Conservation (phyloP, 2,888 invertebrate genomes). For the Anagyrus pseudococci region DNA sequence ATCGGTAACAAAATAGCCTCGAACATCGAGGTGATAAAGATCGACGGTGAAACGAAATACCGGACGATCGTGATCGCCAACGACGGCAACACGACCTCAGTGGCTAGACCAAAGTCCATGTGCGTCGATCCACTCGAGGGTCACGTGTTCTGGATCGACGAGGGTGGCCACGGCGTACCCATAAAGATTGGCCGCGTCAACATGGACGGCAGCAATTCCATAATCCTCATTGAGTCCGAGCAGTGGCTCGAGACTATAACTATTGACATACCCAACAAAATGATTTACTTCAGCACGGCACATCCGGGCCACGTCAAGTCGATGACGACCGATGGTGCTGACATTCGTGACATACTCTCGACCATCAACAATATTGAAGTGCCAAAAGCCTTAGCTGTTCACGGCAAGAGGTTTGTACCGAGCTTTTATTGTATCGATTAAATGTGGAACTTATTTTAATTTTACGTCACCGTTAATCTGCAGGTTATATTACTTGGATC, state of each 20-base stretch:
- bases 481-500: slow-evolving; percentile 86
- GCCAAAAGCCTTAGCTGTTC: slow-evolving; percentile 82
- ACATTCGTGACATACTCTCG: slow-evolving; percentile 72
- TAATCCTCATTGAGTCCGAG: slow-evolving; percentile 74
- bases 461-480: slow-evolving; percentile 55
- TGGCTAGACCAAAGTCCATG: slow-evolving; percentile 86
- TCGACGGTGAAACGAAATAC: slow-evolving; percentile 84
- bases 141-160: slow-evolving; percentile 92
- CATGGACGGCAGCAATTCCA: slow-evolving; percentile 89
- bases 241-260: slow-evolving; percentile 84
- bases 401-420: slow-evolving; percentile 63
- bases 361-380: slow-evolving; percentile 75
- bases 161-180: slow-evolving; percentile 88
- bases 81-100: slow-evolving; percentile 83
- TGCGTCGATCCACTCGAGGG: slow-evolving; percentile 94
- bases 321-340: slow-evolving; percentile 77
- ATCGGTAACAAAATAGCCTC: slow-evolving; percentile 89
- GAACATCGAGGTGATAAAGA: slow-evolving; percentile 87
- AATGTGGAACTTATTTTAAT: no score
- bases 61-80: slow-evolving; percentile 88
- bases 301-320: slow-evolving; percentile 75
- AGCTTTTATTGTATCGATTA: no score
- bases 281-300: slow-evolving; percentile 87
- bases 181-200: slow-evolving; percentile 89
- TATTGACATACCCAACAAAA: slow-evolving; percentile 81